Percentiles rank a stretch among this genome's conserved stretches.
phyloP scores from a whole-genome alignment of 1,140 invertebrate genomes.

The Liolophura sinensis region DNA sequence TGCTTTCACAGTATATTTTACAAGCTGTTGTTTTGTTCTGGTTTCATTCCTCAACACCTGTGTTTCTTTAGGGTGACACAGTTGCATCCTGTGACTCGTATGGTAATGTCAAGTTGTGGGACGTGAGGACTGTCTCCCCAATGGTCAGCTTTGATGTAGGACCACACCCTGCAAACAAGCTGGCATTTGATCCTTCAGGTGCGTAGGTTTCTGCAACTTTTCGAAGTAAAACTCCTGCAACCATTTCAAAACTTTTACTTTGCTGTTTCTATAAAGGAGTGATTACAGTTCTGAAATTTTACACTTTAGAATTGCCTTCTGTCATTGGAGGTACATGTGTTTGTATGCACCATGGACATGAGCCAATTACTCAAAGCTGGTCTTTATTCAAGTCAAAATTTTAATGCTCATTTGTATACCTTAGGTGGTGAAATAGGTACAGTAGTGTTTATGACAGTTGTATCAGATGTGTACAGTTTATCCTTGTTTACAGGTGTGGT shows the following conservation, averaged over 20 bases:
- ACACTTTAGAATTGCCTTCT: too few relatives aligned
- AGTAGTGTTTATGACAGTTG: too few relatives aligned
- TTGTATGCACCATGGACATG: too few relatives aligned
- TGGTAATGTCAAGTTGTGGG: constrained; percentile 59
- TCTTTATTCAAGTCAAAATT: neutral
- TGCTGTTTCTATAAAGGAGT: too few relatives aligned
- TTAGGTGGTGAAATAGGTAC: neutral
- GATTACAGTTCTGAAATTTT: too few relatives aligned
- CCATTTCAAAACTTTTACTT: too few relatives aligned
- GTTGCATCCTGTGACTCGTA: constrained; percentile 59
- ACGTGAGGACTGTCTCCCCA: constrained; percentile 51
- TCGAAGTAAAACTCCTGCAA: too few relatives aligned
- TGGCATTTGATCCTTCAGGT: constrained; percentile 56
- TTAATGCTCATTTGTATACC: neutral
- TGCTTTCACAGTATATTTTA: neutral
- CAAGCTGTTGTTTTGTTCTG: constrained; percentile 4
- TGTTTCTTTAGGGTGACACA: constrained; percentile 50
- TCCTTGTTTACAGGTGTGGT: constrained; percentile 36
- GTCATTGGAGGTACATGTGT: too few relatives aligned
- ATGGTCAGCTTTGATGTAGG: constrained; percentile 54
- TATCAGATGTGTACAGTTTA: too few relatives aligned
- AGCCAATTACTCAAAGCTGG: neutral
- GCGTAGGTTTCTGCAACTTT: neutral
- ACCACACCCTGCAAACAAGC: constrained; percentile 55
- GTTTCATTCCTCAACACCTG: too few relatives aligned